These are phyloP conservation scores for Dendroctonus ponderosae DNA, from an alignment of 1,140 invertebrate species.

Conservation along the genomic window DNA sequence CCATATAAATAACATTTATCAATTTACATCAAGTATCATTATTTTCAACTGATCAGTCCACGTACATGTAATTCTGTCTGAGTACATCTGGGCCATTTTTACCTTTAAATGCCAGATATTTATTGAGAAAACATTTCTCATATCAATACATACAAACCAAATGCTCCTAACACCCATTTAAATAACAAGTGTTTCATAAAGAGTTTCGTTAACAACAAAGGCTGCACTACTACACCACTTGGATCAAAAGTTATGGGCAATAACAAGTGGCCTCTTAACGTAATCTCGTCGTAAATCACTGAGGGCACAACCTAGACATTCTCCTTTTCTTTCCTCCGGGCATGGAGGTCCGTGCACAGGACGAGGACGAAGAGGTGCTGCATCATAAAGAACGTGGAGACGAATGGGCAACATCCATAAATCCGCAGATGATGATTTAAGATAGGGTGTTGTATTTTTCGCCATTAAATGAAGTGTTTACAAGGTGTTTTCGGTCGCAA, in stretches of 20 bases:
- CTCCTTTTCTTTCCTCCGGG: constrained; percentile 19
- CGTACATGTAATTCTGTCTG: too few relatives aligned
- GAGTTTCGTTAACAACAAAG: not conserved
- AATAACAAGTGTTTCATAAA: too few relatives aligned
- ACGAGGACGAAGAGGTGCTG: constrained; percentile 24
- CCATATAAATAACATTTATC: too few relatives aligned
- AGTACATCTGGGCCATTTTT: too few relatives aligned
- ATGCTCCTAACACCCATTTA: too few relatives aligned
- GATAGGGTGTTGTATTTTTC: constrained; percentile 46
- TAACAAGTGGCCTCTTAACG: constrained; percentile 52
- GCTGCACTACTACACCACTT: constrained; percentile 33
- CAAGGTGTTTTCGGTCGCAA: constrained; percentile 38
- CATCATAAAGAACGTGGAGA: constrained; percentile 30
- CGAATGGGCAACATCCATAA: constrained; percentile 44
- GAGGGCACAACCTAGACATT: constrained; percentile 38
- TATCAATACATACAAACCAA: too few relatives aligned
- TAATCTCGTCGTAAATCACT: constrained; percentile 51
- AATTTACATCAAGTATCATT: too few relatives aligned
- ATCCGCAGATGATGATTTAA: constrained; percentile 50
- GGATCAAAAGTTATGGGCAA: constrained; percentile 51
- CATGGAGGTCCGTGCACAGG: constrained; percentile 15
- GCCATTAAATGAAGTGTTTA: constrained; percentile 46
- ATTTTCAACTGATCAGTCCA: too few relatives aligned
- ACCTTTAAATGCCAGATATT: too few relatives aligned
- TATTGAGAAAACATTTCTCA: too few relatives aligned